Evolutionary conservation across 2,888 invertebrate species (phyloP).

Genomic region (Axea sp.): DNA sequence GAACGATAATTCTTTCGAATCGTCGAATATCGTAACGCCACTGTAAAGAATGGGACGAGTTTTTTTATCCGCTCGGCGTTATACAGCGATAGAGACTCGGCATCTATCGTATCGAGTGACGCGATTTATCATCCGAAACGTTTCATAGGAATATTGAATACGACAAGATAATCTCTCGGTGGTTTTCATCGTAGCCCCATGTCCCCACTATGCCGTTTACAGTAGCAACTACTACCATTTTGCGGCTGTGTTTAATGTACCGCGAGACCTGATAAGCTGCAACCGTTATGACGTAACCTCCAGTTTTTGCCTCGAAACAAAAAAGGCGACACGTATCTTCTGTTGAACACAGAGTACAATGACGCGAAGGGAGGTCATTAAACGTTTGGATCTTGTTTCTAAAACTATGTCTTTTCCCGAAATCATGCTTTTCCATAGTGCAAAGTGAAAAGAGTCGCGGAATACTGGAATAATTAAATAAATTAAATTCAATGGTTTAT

Average conservation of each 20-base stretch:
- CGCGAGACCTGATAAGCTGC: constrained; percentile 78
- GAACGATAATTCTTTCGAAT: constrained; percentile 38
- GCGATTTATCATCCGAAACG: constrained; percentile 78
- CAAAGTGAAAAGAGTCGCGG: no score
- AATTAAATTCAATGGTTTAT: no score
- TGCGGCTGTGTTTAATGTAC: constrained; percentile 78
- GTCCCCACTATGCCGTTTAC: constrained; percentile 53
- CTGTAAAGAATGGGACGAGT: no score
- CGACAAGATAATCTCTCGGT: constrained; percentile 79
- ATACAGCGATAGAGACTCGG: constrained; percentile 49
- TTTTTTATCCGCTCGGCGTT: constrained; percentile 34
- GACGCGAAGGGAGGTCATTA: constrained; percentile 40
- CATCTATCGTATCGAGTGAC: constrained; percentile 63
- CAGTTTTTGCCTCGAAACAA: constrained; percentile 69
- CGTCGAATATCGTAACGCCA: constrained; percentile 27
- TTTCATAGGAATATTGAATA: constrained; percentile 80
- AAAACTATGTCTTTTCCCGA: not conserved
- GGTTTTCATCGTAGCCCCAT: constrained; percentile 58
- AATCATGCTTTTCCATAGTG: no score
- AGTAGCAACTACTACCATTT: constrained; percentile 62
- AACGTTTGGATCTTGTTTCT: not conserved
- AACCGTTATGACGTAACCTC: constrained; percentile 72
- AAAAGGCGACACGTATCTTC: constrained; percentile 55
- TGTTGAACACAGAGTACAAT: constrained; percentile 24
- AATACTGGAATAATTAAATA: no score